Evolutionary conservation across 1,140 invertebrate species (phyloP).

Genomic region (Oryzaephilus surinamensis): DNA sequence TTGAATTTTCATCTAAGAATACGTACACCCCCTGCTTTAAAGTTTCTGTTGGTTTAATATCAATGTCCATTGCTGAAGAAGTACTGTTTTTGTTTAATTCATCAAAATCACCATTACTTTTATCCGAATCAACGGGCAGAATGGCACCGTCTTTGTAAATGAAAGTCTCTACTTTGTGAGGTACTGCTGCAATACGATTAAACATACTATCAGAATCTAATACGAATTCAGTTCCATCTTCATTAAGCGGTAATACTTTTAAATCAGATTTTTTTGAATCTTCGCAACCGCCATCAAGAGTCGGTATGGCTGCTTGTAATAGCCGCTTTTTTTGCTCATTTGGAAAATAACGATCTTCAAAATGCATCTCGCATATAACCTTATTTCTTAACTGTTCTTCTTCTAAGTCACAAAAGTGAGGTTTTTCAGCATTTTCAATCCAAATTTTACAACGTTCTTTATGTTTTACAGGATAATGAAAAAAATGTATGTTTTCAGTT

Average conservation of each 20-base stretch:
- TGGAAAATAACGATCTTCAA: slow-evolving; percentile 44
- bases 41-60: slow-evolving; percentile 6
- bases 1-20: too few species aligned
- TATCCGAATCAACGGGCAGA: slow-evolving; percentile 13
- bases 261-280: slow-evolving; percentile 24
- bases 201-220: slow-evolving; percentile 26
- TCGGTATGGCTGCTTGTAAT: slow-evolving; percentile 30
- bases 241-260: slow-evolving; percentile 30
- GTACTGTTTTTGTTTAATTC: background rate
- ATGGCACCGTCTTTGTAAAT: slow-evolving; percentile 25
- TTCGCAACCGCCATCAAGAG: slow-evolving; percentile 26
- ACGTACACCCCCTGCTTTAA: too few species aligned
- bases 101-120: slow-evolving; percentile 1
- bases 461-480: slow-evolving; percentile 48
- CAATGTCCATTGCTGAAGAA: background rate
- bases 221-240: slow-evolving; percentile 32
- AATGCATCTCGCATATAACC: slow-evolving; percentile 47
- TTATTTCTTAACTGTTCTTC: slow-evolving; percentile 47
- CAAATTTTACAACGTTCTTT: slow-evolving; percentile 43
- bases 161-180: slow-evolving; percentile 26
- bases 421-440: slow-evolving; percentile 41
- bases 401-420: slow-evolving; percentile 41
- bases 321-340: slow-evolving; percentile 36
- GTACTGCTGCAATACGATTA: slow-evolving; percentile 9
- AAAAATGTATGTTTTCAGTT: slow-evolving; percentile 45